These are phyloP conservation scores for Oreochromis tanganicae DNA, from an alignment of 2,113 vertebrate species.

Conservation along the genomic window DNA sequence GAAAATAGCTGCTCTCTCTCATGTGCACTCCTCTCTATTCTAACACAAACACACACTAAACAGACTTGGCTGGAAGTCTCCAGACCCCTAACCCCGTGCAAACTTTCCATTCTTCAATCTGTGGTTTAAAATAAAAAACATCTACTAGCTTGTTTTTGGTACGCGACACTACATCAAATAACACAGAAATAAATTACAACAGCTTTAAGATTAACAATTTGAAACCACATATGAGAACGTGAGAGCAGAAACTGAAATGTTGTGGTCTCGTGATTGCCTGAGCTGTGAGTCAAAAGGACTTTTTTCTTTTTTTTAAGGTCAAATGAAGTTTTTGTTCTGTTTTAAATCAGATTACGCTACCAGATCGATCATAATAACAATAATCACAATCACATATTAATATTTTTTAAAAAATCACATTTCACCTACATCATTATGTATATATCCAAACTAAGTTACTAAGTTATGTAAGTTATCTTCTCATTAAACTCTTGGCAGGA, in stretches of 20 bases:
- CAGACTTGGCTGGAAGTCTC: background rate
- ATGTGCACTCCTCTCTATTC: background rate
- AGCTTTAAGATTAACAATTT: background rate
- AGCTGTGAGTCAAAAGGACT: background rate
- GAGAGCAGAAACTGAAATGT: background rate
- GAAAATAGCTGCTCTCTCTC: slow-evolving; percentile 3
- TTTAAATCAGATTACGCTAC: background rate
- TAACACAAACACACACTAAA: slow-evolving; percentile 10
- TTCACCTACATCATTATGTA: background rate
- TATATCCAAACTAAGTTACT: background rate
- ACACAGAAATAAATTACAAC: background rate
- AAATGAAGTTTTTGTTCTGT: background rate
- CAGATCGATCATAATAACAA: background rate
- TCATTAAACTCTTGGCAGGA: background rate
- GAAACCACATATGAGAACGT: background rate
- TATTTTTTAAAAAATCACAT: background rate
- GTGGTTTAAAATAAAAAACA: slow-evolving; percentile 16
- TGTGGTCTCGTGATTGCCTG: background rate
- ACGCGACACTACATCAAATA: background rate
- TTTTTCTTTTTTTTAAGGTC: background rate
- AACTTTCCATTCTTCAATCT: slow-evolving; percentile 31
- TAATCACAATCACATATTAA: background rate
- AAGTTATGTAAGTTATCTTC: background rate
- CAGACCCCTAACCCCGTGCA: fast-evolving
- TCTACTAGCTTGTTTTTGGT: slow-evolving; percentile 30